Evolutionary conservation across 2,888 invertebrate species (phyloP).

Genomic region (Colostygia pectinataria): DNA sequence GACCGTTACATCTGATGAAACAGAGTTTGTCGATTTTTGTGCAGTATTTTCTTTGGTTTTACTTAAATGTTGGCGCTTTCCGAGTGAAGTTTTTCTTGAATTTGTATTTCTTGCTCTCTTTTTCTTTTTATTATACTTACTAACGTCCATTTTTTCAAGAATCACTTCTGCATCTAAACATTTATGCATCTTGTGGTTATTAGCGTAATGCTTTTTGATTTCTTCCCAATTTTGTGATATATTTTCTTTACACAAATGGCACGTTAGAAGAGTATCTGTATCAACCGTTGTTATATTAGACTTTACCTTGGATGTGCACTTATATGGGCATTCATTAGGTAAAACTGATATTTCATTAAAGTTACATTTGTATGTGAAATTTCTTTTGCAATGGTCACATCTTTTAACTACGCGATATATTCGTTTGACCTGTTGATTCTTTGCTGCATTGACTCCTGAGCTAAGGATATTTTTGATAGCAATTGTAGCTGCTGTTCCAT

Average conservation of each 20-base stretch:
- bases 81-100: constrained; percentile 32
- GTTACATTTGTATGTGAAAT: constrained; percentile 63
- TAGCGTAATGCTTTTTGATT: constrained; percentile 64
- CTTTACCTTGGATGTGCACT: constrained; percentile 46
- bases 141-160: constrained; percentile 49
- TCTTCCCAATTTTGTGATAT: constrained; percentile 59
- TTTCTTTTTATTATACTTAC: constrained; percentile 37
- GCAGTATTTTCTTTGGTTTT: constrained; percentile 14
- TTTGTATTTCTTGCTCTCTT: constrained; percentile 23
- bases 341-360: constrained; percentile 56
- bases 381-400: constrained; percentile 62
- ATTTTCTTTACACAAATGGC: constrained; percentile 58
- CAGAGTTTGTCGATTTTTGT: constrained; percentile 1
- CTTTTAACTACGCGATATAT: constrained; percentile 60
- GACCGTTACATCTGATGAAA: constrained; percentile 1
- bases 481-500: constrained; percentile 29
- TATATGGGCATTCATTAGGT: constrained; percentile 65
- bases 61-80: constrained; percentile 23
- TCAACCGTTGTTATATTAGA: constrained; percentile 25
- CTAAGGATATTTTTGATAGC: constrained; percentile 36
- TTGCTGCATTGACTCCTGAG: constrained; percentile 31
- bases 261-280: constrained; percentile 43
- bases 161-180: constrained; percentile 62
- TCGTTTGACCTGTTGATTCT: constrained; percentile 28
- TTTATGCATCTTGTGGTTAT: constrained; percentile 54